phyloP scores from a whole-genome alignment of 2,113 vertebrate genomes.

The Pollachius pollachius region DNA sequence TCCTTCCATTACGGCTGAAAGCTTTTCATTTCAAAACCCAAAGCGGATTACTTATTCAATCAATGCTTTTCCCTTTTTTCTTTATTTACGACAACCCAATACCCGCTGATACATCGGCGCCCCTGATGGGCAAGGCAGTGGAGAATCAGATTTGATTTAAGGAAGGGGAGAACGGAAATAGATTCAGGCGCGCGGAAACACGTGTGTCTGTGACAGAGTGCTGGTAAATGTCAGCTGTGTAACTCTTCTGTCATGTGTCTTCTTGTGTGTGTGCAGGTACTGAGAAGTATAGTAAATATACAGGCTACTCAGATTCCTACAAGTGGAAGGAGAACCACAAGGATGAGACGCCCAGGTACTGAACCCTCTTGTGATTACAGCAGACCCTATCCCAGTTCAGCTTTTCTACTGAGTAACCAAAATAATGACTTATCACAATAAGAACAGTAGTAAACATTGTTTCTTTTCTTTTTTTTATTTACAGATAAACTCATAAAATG shows the following conservation, averaged over 20 bases:
- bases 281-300: constrained; percentile 94
- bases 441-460: too few species aligned
- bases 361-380: background rate
- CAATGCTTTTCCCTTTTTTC: constrained; percentile 52
- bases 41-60: constrained; percentile 63
- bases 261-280: constrained; percentile 72
- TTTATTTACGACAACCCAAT: constrained; percentile 63
- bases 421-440: too few species aligned
- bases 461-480: too few species aligned
- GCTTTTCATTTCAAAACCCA: constrained; percentile 62
- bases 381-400: too few species aligned
- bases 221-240: constrained; percentile 21
- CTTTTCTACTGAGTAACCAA: too few species aligned
- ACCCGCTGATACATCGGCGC: constrained; percentile 43
- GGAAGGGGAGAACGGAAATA: constrained; percentile 38
- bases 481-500: too few species aligned
- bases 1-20: constrained; percentile 39
- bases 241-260: constrained; percentile 13
- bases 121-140: constrained; percentile 42
- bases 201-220: constrained; percentile 31
- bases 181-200: constrained; percentile 34
- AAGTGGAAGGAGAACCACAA: constrained; percentile 80
- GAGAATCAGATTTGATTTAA: constrained; percentile 56
- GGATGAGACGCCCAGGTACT: constrained; percentile 79
- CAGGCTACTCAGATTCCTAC: constrained; percentile 92